Evolutionary conservation across 2,888 invertebrate species (phyloP), one percentile per base, ranked within the genome.

Genomic region (Melinaea marsaeus): DNA sequence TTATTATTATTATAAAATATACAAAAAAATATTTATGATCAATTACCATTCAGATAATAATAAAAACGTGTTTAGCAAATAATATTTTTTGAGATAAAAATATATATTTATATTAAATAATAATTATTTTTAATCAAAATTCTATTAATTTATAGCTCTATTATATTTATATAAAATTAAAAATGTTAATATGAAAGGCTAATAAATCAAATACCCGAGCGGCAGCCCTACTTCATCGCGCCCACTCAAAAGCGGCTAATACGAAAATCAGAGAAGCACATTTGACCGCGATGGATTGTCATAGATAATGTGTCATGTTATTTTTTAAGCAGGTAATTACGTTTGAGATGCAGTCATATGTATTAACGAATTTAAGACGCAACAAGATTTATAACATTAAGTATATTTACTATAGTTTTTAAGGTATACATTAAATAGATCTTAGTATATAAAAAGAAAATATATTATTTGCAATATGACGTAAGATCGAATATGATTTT

Each of bases 221-320:
- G 66, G 55, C 66, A 69, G 61, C 68, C 70, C 68, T 71, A 63
- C 75, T 71, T 71, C 75, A 79, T 72, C 81, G 81, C 85, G 79
- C 87, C 86, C 85, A 86, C 87, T 84, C 81, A 70, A 72, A 63
- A 71, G 74, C 77, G 74, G 76, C 78, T 76, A 78, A 77, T 78
- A 78, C 80, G 77, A 81, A 79, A 83, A 80, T 80, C 82, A 81
- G 80, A 84, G 80, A 83, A 83, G 81, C 80, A 73, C 78, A 75
- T 75, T 77, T 76, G 70, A 72, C 72, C 78, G 78, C 85, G 88
- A 88, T 86, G 78, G 74, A 88, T 88, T 78, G 80, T 83, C 74
- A 67, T 70, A 83, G 86, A 88, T 87, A 86, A 84, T 80, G 79
- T 81, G 84, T 81, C 84, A 83, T 80, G 83, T 84, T 80, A 76